Base-by-base conservation (phyloP, 2,888 invertebrate genomes). In the Ectobius pallidus region DNA sequence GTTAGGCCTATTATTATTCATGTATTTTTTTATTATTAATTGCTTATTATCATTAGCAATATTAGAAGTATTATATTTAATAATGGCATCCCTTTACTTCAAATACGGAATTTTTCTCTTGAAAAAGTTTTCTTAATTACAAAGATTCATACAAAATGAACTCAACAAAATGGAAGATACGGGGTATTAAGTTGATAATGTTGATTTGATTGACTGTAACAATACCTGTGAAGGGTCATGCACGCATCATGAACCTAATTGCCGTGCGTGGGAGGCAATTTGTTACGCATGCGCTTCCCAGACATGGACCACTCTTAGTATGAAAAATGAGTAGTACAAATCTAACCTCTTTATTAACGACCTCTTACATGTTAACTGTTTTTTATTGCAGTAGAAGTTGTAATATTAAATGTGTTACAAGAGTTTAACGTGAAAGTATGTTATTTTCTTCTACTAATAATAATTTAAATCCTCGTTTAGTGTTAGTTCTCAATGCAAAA, bases 191-290 rank as follows among this genome's bases (percentile, higher is more conserved):
- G 7, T 46, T n/a, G 9, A n/a, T 46, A n/a, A 46, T 46, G 46
- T n/a, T 30, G 22, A n/a, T 32, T 30, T 58, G 58, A 58, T 32
- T 30, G n/a, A 58, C 25, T 52, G 52, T 2, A 52, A 14, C 22
- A 25, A 14, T 58, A 32, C 27, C 6, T 58, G 30, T n/a, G 30
- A 58, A 30, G 3, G 58, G 32, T 58, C 58, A 58, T 25, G 58
- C 30, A 58, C 58, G n/a, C 58, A 58, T 58, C 55, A 22, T 55
- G 55, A 9, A 27, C 55, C 25, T 55, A 55, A 55, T 55, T 25
- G 58, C 58, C 27, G 58, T n/a, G 58, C 30, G 58, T 58, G 58
- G 58, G 58, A 58, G 30, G n/a, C 14, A n/a, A 58, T 58, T 58
- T 30, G 58, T 58, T n/a, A 58, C 58, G 58, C 58, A 58, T 22